A percentile compares a stretch with the other conserved stretches of the same genome.
These are phyloP conservation scores for Mesembrinibis cayennensis DNA, from an alignment of 2,113 vertebrate species.

Conservation along the genomic window DNA sequence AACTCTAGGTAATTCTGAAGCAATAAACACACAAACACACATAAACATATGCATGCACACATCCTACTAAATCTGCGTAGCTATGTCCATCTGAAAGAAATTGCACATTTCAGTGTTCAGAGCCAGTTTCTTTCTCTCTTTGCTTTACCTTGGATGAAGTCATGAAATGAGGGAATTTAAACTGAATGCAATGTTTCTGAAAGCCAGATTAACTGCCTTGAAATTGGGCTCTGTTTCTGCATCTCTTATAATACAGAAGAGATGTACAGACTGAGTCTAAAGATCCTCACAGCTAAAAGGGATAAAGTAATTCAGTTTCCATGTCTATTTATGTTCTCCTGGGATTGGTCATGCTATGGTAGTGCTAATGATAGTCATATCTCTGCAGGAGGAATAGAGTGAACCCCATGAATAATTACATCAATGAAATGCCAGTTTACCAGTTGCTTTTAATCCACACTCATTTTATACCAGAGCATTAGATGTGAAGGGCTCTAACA, in stretches of 20 bases:
- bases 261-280: background rate
- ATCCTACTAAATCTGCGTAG: constrained; percentile 29
- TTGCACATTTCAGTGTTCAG: background rate
- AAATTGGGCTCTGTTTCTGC: background rate
- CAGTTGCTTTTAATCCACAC: background rate
- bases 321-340: background rate
- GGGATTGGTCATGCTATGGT: background rate
- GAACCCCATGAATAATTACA: background rate
- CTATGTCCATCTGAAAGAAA: constrained; percentile 19
- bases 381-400: background rate
- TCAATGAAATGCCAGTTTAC: background rate
- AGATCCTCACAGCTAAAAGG: constrained; percentile 4
- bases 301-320: constrained; percentile 40
- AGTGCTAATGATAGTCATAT: background rate
- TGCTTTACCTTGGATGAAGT: constrained; percentile 30
- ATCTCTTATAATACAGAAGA: background rate
- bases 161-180: constrained; percentile 41
- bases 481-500: background rate
- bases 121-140: constrained; percentile 21
- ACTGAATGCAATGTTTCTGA: constrained; percentile 34
- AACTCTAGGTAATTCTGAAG: constrained; percentile 32
- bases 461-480: background rate
- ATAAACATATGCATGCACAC: constrained; percentile 53
- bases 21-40: constrained; percentile 42
- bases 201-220: constrained; percentile 26